Evolutionary conservation across 1,140 invertebrate species (phyloP).

Genomic region (Ceratosolen solmsi): DNA sequence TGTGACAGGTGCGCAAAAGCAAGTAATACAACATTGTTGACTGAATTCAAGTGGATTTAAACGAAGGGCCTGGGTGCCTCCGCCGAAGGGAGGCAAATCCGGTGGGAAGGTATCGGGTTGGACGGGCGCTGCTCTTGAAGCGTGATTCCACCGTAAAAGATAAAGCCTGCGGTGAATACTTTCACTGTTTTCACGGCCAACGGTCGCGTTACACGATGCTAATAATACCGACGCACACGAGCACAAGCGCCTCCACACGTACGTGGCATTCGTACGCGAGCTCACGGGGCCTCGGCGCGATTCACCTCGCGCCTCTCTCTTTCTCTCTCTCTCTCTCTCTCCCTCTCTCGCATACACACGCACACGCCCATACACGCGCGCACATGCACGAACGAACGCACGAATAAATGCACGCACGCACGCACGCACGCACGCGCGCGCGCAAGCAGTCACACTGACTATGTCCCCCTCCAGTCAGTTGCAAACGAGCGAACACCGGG

Average conservation of each 20-base stretch:
- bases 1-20: background rate
- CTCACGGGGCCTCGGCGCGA: background rate
- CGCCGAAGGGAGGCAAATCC: background rate
- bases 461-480: background rate
- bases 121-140: background rate
- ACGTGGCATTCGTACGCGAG: constrained; percentile 14
- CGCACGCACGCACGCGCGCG: no score
- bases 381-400: no score
- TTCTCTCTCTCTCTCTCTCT: background rate
- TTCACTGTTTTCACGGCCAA: constrained; percentile 73
- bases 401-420: no score
- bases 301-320: background rate
- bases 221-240: constrained; percentile 62
- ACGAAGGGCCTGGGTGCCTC: background rate
- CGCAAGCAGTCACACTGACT: no score
- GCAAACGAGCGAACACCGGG: background rate
- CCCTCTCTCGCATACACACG: background rate
- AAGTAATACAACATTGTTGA: background rate
- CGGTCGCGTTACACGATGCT: constrained; percentile 68
- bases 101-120: no score
- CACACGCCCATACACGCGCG: no score
- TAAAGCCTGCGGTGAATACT: constrained; percentile 58
- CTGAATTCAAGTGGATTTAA: background rate
- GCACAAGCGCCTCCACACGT: constrained; percentile 46
- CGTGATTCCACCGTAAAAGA: constrained; percentile 7